Evolutionary conservation across 2,113 vertebrate species (phyloP).

Genomic region (Cynoglossus semilaevis): DNA sequence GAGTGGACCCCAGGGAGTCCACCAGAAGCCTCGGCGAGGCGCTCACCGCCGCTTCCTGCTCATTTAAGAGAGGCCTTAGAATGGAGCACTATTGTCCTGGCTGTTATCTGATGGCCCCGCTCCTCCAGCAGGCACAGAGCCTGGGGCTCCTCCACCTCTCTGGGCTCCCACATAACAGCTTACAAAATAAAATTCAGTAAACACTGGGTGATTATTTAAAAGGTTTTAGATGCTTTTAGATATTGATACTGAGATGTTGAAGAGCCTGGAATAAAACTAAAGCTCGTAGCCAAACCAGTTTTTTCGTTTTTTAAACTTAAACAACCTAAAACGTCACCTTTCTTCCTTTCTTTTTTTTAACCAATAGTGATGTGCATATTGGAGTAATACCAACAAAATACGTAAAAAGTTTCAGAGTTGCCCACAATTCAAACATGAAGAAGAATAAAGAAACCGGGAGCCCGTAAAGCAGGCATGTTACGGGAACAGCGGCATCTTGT

Average conservation of each 20-base stretch:
- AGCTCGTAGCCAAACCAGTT: no score
- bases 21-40: slow-evolving; percentile 70
- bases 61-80: slow-evolving; percentile 76
- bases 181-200: no score
- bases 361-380: no score
- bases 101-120: slow-evolving; percentile 79
- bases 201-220: no score
- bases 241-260: no score
- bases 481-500: slow-evolving; percentile 67
- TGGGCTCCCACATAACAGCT: slow-evolving; percentile 13
- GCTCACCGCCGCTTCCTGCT: slow-evolving; percentile 78
- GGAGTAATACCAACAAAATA: no score
- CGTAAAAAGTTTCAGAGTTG: neutral
- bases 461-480: neutral
- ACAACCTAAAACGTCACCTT: no score
- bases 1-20: slow-evolving; percentile 74
- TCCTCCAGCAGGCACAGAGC: slow-evolving; percentile 74
- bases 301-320: no score
- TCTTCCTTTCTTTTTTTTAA: no score
- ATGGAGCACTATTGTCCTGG: slow-evolving; percentile 79
- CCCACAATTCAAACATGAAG: neutral
- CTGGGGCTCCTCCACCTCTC: slow-evolving; percentile 43
- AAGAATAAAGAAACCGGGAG: neutral
- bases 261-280: no score
- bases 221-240: no score